phyloP scores from a whole-genome alignment of 1,140 invertebrate species.

The Eciton burchellii region DNA sequence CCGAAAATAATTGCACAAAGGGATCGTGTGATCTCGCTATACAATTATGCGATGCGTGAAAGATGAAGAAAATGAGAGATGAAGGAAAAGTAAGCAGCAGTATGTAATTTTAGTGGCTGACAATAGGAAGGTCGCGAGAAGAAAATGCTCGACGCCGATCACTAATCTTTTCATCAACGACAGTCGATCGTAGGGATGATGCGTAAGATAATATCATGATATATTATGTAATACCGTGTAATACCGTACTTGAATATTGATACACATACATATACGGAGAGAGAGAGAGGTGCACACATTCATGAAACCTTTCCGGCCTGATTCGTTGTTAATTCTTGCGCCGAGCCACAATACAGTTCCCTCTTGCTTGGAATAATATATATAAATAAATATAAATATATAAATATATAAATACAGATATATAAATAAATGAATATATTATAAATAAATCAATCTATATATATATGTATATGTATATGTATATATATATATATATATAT shows the following conservation, averaged over 20 bases:
- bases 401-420: slow-evolving; percentile 60
- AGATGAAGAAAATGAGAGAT: not conserved
- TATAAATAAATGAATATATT: slow-evolving; percentile 67
- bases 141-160: slow-evolving; percentile 45
- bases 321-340: slow-evolving; percentile 67
- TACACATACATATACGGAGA: slow-evolving; percentile 13
- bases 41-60: slow-evolving; percentile 6
- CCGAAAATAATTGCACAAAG: slow-evolving; percentile 43
- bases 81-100: slow-evolving; percentile 3
- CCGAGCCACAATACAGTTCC: slow-evolving; percentile 67
- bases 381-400: slow-evolving; percentile 61
- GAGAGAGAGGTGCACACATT: slow-evolving; percentile 57
- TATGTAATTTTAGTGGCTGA: slow-evolving; percentile 42
- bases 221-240: slow-evolving; percentile 60
- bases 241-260: slow-evolving; percentile 52
- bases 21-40: not conserved
- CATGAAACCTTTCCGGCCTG: slow-evolving; percentile 67
- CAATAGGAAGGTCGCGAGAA: slow-evolving; percentile 62
- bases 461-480: slow-evolving; percentile 50
- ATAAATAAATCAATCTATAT: slow-evolving; percentile 55
- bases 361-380: slow-evolving; percentile 71
- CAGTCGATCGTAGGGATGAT: slow-evolving; percentile 55
- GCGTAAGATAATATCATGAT: slow-evolving; percentile 31
- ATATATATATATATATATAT: slow-evolving; percentile 44
- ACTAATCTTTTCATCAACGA: slow-evolving; percentile 66